A percentile compares a stretch with the other conserved stretches of the same genome.
Conservation (phyloP, 2,888 invertebrate species). For the Tachina fera region DNA sequence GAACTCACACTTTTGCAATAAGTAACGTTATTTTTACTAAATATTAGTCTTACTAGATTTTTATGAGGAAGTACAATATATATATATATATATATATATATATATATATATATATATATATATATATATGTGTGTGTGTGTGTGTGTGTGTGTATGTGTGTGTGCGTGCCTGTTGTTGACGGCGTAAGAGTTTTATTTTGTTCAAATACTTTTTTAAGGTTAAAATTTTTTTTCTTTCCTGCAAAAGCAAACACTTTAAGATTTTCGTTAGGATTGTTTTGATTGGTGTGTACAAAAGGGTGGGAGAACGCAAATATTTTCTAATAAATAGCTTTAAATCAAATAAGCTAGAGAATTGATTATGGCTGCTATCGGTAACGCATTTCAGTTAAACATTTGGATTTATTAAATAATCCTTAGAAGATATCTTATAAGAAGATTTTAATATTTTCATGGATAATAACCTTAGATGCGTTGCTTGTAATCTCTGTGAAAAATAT, state of each 20-base stretch:
- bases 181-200: slow-evolving; percentile 16
- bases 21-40: slow-evolving; percentile 38
- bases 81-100: no score
- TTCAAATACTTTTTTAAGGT: slow-evolving; percentile 31
- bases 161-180: no score
- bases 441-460: no score
- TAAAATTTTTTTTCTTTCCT: not conserved
- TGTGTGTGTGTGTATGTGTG: not conserved
- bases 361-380: not conserved
- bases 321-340: slow-evolving; percentile 39
- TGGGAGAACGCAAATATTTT: slow-evolving; percentile 27
- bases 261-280: slow-evolving; percentile 17
- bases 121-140: not conserved
- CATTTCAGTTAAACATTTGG: not conserved
- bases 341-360: slow-evolving; percentile 14
- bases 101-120: not conserved
- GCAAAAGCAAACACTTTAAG: slow-evolving; percentile 11
- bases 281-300: slow-evolving; percentile 4
- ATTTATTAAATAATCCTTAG: not conserved
- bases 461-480: no score
- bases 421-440: no score
- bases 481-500: no score
- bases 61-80: not conserved
- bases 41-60: slow-evolving; percentile 46
- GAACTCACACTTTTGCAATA: slow-evolving; percentile 28